Percentiles rank a stretch among this genome's conserved stretches.
Conservation (phyloP, 1,140 invertebrate species). For the Oscheius sp. region DNA sequence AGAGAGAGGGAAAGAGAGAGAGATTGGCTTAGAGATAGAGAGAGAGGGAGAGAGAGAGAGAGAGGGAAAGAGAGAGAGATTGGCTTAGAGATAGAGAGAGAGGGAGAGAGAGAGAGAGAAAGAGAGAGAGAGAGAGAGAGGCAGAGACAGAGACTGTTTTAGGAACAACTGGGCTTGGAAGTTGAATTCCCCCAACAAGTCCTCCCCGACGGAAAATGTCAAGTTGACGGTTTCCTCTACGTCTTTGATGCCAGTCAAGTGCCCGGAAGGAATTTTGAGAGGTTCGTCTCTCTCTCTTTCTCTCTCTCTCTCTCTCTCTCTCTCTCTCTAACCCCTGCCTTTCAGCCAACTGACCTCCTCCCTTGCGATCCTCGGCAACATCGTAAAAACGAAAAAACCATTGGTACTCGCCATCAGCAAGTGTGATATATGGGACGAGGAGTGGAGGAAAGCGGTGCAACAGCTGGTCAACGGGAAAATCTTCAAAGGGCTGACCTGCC, state of each 20-base stretch:
- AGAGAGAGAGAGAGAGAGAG: too few relatives aligned
- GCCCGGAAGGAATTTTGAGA: conserved; percentile 77
- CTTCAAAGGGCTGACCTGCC: neutral
- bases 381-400: conserved; percentile 77
- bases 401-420: conserved; percentile 91
- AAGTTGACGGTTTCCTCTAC: conserved; percentile 91
- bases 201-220: conserved; percentile 85
- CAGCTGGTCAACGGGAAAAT: neutral
- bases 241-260: conserved; percentile 92
- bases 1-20: too few relatives aligned
- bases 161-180: conserved; percentile 69
- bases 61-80: too few relatives aligned
- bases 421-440: conserved; percentile 86
- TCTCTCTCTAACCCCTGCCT: neutral
- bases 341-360: conserved; percentile 61
- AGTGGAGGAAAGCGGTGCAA: neutral
- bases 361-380: conserved; percentile 56
- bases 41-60: too few relatives aligned
- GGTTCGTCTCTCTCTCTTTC: conserved; percentile 56
- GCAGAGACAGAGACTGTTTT: conserved; percentile 12
- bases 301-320: neutral
- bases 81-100: too few relatives aligned
- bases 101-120: too few relatives aligned
- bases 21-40: too few relatives aligned
- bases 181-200: conserved; percentile 91